A percentile compares a stretch with the other conserved stretches of the same genome.
These are phyloP conservation scores for Globodera ellingtonae DNA, from an alignment of 1,140 invertebrate genomes.

Conservation along the genomic window DNA sequence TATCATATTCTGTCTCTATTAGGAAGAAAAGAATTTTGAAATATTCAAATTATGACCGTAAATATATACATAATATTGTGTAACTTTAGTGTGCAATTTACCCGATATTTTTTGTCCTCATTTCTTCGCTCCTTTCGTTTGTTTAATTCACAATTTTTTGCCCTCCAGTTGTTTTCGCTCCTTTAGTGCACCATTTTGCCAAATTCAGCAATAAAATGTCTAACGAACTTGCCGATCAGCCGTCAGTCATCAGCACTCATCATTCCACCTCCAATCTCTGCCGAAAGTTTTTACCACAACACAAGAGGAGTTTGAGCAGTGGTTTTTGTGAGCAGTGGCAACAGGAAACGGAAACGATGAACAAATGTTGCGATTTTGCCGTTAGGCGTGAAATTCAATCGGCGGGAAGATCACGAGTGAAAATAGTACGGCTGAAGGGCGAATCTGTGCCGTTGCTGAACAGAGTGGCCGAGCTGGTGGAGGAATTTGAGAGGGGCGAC, in stretches of 20 bases:
- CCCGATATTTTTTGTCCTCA: too few relatives aligned
- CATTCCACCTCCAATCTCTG: neutral
- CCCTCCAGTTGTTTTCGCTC: too few relatives aligned
- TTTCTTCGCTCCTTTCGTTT: too few relatives aligned
- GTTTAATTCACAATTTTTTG: too few relatives aligned
- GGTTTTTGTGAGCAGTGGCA: neutral
- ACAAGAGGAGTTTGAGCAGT: neutral
- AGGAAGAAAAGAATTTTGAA: neutral
- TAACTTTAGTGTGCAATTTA: neutral
- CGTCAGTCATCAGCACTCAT: neutral
- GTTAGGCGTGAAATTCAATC: neutral
- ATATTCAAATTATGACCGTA: neutral
- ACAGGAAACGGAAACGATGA: neutral
- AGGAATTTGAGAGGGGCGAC: slow-evolving; percentile 7
- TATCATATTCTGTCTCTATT: neutral
- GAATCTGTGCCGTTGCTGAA: slow-evolving; percentile 6
- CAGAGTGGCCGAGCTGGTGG: slow-evolving; percentile 9
- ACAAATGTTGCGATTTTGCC: slow-evolving; percentile 2
- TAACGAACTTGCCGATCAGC: neutral
- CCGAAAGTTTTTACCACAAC: slow-evolving; percentile 11
- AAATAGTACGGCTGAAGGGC: slow-evolving; percentile 1
- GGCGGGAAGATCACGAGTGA: slow-evolving; percentile 8
- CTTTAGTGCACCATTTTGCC: too few relatives aligned
- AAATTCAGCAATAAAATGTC: neutral
- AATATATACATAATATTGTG: neutral